Conservation (phyloP, 2,888 invertebrate species). For the Eucera pruinosa region DNA sequence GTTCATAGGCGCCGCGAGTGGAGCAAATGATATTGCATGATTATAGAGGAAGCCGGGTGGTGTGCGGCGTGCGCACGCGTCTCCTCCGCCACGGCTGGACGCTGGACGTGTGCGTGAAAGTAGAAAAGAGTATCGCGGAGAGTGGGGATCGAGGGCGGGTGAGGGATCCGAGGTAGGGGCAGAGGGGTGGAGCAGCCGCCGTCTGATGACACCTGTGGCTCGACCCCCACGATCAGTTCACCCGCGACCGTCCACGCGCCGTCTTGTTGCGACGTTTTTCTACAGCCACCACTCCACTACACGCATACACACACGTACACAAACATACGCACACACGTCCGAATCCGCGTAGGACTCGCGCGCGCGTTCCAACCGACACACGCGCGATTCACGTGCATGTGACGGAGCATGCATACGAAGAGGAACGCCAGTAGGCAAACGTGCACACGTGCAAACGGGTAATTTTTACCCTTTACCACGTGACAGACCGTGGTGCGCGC, state of each 20-base stretch:
- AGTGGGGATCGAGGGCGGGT: slow-evolving; percentile 46
- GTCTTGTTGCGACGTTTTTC: slow-evolving; percentile 72
- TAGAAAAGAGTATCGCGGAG: neutral
- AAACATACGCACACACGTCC: neutral
- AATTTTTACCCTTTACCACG: slow-evolving; percentile 58
- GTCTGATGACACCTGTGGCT: slow-evolving; percentile 82
- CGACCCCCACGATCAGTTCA: slow-evolving; percentile 80
- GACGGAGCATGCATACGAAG: slow-evolving; percentile 13
- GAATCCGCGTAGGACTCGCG: too few relatives aligned
- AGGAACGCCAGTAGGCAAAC: slow-evolving; percentile 24
- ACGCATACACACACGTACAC: slow-evolving; percentile 10
- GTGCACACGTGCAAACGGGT: slow-evolving; percentile 48
- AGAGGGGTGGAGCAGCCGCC: slow-evolving; percentile 64
- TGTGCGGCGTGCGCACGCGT: slow-evolving; percentile 57
- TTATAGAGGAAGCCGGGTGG: slow-evolving; percentile 45
- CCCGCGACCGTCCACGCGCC: slow-evolving; percentile 82
- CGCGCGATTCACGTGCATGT: slow-evolving; percentile 35
- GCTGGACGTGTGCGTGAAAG: slow-evolving; percentile 49
- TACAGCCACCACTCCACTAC: slow-evolving; percentile 65
- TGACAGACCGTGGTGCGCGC: slow-evolving; percentile 59
- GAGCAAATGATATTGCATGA: slow-evolving; percentile 54
- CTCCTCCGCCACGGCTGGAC: slow-evolving; percentile 14
- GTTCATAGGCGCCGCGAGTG: slow-evolving; percentile 53
- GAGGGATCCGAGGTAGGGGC: slow-evolving; percentile 44
- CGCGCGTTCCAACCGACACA: too few relatives aligned